Evolutionary conservation across 1,140 invertebrate species (phyloP).

Genomic region (Lucilia cuprina): DNA sequence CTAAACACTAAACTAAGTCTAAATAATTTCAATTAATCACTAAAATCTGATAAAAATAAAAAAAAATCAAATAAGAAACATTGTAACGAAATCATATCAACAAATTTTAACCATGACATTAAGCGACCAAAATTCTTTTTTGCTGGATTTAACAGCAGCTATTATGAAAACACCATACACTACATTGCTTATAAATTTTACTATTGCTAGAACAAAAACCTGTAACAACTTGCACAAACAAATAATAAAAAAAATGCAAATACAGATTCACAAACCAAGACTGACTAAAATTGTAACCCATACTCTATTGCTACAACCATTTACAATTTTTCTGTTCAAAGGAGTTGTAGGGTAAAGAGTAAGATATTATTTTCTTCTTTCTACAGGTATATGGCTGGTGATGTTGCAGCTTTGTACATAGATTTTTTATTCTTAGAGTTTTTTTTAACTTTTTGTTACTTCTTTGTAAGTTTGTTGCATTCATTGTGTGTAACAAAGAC

Average conservation of each 20-base stretch:
- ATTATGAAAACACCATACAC: neutral
- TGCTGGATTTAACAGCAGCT: neutral
- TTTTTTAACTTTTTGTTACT: neutral
- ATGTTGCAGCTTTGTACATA: too few relatives aligned
- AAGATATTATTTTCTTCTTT: too few relatives aligned
- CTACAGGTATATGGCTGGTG: too few relatives aligned
- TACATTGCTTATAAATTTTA: constrained; percentile 21
- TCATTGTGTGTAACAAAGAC: neutral
- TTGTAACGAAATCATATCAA: neutral
- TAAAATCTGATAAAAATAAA: too few relatives aligned
- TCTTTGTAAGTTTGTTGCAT: neutral
- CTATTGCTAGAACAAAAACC: neutral
- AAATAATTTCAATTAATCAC: too few relatives aligned
- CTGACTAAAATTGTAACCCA: neutral
- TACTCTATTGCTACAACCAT: neutral
- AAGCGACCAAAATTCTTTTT: neutral
- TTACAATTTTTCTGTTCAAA: too few relatives aligned
- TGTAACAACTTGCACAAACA: too few relatives aligned
- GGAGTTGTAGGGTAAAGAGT: too few relatives aligned
- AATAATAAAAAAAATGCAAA: neutral
- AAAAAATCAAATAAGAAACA: too few relatives aligned
- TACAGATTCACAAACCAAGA: neutral
- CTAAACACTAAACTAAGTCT: too few relatives aligned
- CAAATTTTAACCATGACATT: neutral
- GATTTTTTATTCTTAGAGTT: neutral